Conservation (phyloP, 2,888 invertebrate genomes). For the Eurytoma californica region DNA sequence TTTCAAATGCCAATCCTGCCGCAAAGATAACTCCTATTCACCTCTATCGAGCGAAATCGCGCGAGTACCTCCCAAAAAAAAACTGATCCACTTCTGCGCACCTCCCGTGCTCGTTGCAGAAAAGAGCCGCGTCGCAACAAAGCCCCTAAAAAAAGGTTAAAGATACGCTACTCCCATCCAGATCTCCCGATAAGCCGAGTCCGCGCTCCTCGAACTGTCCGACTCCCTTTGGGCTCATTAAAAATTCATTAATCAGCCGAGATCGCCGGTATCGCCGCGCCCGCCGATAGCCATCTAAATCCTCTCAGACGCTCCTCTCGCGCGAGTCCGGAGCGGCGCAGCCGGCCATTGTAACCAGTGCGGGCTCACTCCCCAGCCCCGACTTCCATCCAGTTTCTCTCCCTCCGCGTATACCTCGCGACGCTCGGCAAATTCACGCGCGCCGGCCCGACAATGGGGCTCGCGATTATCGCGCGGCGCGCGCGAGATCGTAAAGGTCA, state of each 20-base stretch:
- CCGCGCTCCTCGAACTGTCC: background rate
- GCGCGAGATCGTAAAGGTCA: slow-evolving; percentile 35
- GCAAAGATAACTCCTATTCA: too few relatives aligned
- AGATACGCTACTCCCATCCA: background rate
- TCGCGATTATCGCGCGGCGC: slow-evolving; percentile 59
- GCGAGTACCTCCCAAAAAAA: background rate
- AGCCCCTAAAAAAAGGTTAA: too few relatives aligned
- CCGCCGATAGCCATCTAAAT: slow-evolving; percentile 61
- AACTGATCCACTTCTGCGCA: slow-evolving; percentile 4
- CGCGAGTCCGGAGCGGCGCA: too few relatives aligned
- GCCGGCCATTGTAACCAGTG: background rate
- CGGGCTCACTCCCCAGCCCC: too few relatives aligned
- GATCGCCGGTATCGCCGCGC: slow-evolving; percentile 12
- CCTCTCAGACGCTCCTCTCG: background rate
- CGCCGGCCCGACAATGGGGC: slow-evolving; percentile 59
- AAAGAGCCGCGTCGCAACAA: too few relatives aligned
- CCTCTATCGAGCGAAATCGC: background rate
- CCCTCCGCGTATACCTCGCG: background rate
- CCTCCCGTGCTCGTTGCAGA: background rate
- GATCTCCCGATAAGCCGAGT: slow-evolving; percentile 36
- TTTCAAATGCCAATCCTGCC: too few relatives aligned
- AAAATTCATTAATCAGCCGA: slow-evolving; percentile 54
- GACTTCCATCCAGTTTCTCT: too few relatives aligned
- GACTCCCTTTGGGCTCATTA: slow-evolving; percentile 34
- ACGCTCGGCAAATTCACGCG: slow-evolving; percentile 64